Base-by-base conservation (phyloP, 2,888 invertebrate species). In the Agrochola lychnidis region DNA sequence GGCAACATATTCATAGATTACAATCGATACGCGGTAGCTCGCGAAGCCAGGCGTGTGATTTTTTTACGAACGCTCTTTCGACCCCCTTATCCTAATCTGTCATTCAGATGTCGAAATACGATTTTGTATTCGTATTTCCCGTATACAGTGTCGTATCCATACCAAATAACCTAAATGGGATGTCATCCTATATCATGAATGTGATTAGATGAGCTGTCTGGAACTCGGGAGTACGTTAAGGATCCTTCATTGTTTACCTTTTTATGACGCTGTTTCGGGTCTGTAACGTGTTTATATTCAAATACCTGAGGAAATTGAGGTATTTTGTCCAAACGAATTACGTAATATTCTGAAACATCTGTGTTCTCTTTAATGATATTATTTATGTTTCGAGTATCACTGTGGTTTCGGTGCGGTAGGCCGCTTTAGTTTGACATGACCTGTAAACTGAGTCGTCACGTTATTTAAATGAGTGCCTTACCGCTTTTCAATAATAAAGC, bases 161-260 rank as follows among this genome's bases (percentile, higher is more conserved):
- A 69, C 72, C 36, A 57, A 83, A 72, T 83, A 84, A 73, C 57
- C 70, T 59, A 68, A 79, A 82, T 79, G 62, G 61, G 66, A 51
- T 84, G 73, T 84, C 81, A 59, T 73, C 70, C 81, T 73, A 53
- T 63, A n/a, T 70, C 73, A 79, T 56, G 62, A 70, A 68, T 62
- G 61, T 70, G 70, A 79, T 73, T 72, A 69, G 14, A 59, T 10
- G 42, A 67, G 36, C 45, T 25, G 61, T 53, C 57, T 63, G 40
- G 48, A 56, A 68, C 53, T 68, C 36, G 1, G 2, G 53, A 56
- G 64, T 73, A 42, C 48, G 40, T 73, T 56, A 42, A 48, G 30
- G 22, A 53, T 78, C 30, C n/a, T 71, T 59, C 19, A 69, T 78
- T 71, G 53, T 78, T 63, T 70, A 53, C 36, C 51, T 40, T 59